phyloP scores from a whole-genome alignment of 2,797 vertebrate species.

The Sitta carolinensis region DNA sequence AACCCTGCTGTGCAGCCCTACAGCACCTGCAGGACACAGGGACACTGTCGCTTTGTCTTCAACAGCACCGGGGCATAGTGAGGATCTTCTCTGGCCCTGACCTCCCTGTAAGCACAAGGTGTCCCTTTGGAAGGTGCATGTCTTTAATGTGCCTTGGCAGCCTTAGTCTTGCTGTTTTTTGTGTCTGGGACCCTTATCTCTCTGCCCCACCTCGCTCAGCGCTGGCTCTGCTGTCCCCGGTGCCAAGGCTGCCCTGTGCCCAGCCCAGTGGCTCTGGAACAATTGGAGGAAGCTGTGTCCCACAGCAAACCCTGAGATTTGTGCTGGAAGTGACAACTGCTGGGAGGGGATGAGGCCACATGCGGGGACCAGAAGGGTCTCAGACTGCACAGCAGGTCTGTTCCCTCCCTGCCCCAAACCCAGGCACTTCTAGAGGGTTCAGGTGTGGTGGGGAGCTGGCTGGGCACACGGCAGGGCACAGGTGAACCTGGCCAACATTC shows the following conservation, averaged over 20 bases:
- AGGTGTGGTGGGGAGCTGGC: not conserved
- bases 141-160: not conserved
- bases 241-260: not conserved
- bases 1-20: not conserved
- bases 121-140: not conserved
- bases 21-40: not conserved
- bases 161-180: not conserved
- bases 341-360: not conserved
- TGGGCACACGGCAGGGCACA: not conserved
- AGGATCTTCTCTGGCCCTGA: not conserved
- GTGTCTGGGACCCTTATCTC: slow-evolving; percentile 17
- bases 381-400: not conserved
- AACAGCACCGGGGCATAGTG: not conserved
- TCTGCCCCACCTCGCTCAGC: not conserved
- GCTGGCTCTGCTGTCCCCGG: not conserved
- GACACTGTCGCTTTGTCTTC: not conserved
- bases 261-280: not conserved
- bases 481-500: not conserved
- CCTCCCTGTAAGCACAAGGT: not conserved
- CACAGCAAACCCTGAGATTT: not conserved
- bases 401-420: not conserved
- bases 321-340: not conserved
- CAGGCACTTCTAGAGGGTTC: rapidly evolving
- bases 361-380: rapidly evolving
- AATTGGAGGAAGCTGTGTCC: slow-evolving; percentile 26